Conservation (phyloP, 2,113 vertebrate genomes). For the Nothobranchius kuhntae region DNA sequence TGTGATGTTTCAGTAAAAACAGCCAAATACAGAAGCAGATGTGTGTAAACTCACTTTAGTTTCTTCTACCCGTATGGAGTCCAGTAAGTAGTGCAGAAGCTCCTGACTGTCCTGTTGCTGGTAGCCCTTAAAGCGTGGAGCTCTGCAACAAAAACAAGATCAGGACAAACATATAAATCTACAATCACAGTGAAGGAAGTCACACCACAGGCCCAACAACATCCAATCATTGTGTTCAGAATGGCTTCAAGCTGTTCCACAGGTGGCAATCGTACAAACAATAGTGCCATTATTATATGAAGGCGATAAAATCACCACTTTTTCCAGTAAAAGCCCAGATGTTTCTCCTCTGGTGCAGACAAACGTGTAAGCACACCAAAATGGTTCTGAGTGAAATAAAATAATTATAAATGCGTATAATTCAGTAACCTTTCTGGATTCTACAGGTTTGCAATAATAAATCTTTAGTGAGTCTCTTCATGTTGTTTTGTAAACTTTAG, state of each 20-base stretch:
- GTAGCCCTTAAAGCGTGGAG: constrained; percentile 96
- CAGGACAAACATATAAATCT: not conserved
- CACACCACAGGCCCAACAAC: not conserved
- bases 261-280: not conserved
- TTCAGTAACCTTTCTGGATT: not conserved
- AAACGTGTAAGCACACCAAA: not conserved
- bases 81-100: constrained; percentile 93
- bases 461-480: too few relatives aligned
- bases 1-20: not conserved
- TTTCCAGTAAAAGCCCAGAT: not conserved
- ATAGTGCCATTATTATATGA: not conserved
- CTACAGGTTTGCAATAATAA: not conserved
- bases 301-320: not conserved
- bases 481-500: too few relatives aligned
- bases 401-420: not conserved
- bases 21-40: not conserved
- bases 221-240: not conserved
- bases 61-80: constrained; percentile 94
- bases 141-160: constrained; percentile 71
- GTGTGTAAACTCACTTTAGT: constrained; percentile 84
- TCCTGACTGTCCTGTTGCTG: constrained; percentile 99
- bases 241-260: not conserved
- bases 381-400: not conserved
- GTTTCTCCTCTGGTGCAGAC: not conserved
- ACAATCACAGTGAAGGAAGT: not conserved